Evolutionary conservation across 2,797 vertebrate species (phyloP).

Genomic region (Cynodonichthys magdalenae): DNA sequence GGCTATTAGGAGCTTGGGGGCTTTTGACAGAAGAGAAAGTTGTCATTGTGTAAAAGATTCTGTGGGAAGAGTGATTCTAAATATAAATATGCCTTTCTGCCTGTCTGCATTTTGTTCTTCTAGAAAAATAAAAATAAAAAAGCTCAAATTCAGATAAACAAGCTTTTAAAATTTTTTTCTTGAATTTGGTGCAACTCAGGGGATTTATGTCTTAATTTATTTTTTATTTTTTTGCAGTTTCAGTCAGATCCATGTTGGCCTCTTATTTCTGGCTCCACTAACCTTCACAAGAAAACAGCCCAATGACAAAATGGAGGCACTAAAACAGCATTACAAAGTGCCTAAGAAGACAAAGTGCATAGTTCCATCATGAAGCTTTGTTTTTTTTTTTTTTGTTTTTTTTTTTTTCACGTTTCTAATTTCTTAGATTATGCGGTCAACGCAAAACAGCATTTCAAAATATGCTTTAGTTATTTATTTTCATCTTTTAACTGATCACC

Average conservation of each 20-base stretch:
- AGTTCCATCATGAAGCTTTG: neutral
- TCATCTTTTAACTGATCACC: neutral
- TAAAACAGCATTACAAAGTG: neutral
- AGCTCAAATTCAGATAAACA: constrained; percentile 37
- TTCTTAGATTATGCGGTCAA: neutral
- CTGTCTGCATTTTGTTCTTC: constrained; percentile 33
- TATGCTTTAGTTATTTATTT: neutral
- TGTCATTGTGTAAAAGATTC: constrained; percentile 25
- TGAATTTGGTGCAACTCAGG: constrained; percentile 16
- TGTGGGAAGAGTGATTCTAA: constrained; percentile 34
- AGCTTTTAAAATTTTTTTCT: constrained; percentile 29
- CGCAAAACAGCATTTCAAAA: neutral
- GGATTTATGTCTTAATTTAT: constrained; percentile 22
- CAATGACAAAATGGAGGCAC: neutral
- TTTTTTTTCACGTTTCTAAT: neutral
- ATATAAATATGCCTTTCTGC: constrained; percentile 1
- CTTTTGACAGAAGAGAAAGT: constrained; percentile 22
- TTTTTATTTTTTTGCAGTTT: neutral
- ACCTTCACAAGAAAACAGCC: neutral
- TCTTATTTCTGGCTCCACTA: neutral
- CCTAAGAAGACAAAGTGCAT: neutral
- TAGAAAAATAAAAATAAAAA: constrained; percentile 46
- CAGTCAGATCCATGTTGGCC: neutral
- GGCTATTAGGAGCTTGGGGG: constrained; percentile 13
- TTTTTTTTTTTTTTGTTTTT: neutral